Evolutionary conservation across 2,113 vertebrate genomes (phyloP), one percentile per base, ranked within the genome.

Genomic region (Cariama cristata): DNA sequence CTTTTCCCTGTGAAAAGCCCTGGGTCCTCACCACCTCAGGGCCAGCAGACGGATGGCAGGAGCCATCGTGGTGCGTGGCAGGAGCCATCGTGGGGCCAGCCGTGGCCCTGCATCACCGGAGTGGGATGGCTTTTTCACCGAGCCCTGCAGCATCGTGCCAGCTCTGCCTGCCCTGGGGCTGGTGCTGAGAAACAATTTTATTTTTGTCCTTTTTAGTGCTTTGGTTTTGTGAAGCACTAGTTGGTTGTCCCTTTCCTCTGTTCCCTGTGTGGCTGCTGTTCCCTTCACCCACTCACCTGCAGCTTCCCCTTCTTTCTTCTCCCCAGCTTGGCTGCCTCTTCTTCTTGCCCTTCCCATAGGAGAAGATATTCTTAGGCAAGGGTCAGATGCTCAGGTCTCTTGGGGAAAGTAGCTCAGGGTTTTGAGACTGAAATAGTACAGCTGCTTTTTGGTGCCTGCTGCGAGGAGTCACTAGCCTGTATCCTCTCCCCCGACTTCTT

Each of bases 1-100:
- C 8, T 38, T 73, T 83, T 88, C 52, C 67, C 12, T 64, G 4
- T 32, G 75, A 86, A 95, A 94, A 67, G 73, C 7, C 5, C 22
- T 33, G 71, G 84, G 69, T 82, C 79, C 76, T 95, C 7, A 12
- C 33, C 9, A 49, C 56, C 28, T 49, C 21, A 32, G 86, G 90
- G 97, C 94, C 91, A 84, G 67, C 62, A 81, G 67, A 23, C 26
- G 67, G 73, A 75, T 96, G 94, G 56, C 91, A 81, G 87, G 88
- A 97, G 59, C 75, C 50, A n/a, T 30, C 0, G 0, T 17, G 30
- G 32, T 49, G 82, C 50, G 20, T 79, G 95, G 94, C 27, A 24
- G 97, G 74, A 96, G 77, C 80, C 95, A 95, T 92, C 96, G 91
- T 95, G 62, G 33, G 89, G 77, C 93, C 32, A 76, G 97, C 97